Base-by-base conservation (phyloP, 2,113 vertebrate genomes). In the Ophiodon elongatus region DNA sequence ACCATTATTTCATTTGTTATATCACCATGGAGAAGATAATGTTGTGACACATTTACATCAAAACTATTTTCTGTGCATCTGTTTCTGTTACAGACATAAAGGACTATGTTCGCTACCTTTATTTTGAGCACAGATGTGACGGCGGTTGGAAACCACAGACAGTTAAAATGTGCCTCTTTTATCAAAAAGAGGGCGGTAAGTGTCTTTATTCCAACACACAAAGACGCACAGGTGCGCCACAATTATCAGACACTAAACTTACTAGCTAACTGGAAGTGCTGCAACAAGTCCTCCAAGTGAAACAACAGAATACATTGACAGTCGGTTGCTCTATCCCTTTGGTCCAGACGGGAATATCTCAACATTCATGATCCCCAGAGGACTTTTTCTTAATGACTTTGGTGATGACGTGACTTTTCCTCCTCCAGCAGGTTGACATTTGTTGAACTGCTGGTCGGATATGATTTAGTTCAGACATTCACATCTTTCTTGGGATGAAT, bases 151-250 rank as follows among this genome's bases (percentile, higher is more conserved):
- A 25, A 19, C 89, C 59, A n/a, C 59, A 71, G 37, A 95, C 91
- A 0, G 39, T 68, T 25, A 43, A 85, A 39, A 88, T 80, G 89
- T 95, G 95, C 77, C 79, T 93, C n/a, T 79, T 85, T 73, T 96
- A 96, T 79, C 73, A 90, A 23, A 85, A 76, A 17, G 89, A 96
- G 80, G 88, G 86, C 17, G 94, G 95, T 96, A 86, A 87, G 91
- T 88, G 10, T 45, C 4, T 73, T 33, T 37, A 47, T 59, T 14
- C 4, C 15, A 19, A n/a, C 62, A 6, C 14, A 21, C n/a, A 13
- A n/a, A 54, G 8, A 56, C 21, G 23, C 52, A 56, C 50, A 54
- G 21, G 50, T 6, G 21, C 50, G 43, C 41, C 47, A 52, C 50
- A 50, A 52, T 23, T 23, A 52, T 23, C 50, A 21, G 47, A 45